Percentiles rank a stretch among this genome's conserved stretches.
These are phyloP conservation scores for Stenchaetothrips biformis DNA, from an alignment of 2,888 invertebrate genomes.

Conservation along the genomic window DNA sequence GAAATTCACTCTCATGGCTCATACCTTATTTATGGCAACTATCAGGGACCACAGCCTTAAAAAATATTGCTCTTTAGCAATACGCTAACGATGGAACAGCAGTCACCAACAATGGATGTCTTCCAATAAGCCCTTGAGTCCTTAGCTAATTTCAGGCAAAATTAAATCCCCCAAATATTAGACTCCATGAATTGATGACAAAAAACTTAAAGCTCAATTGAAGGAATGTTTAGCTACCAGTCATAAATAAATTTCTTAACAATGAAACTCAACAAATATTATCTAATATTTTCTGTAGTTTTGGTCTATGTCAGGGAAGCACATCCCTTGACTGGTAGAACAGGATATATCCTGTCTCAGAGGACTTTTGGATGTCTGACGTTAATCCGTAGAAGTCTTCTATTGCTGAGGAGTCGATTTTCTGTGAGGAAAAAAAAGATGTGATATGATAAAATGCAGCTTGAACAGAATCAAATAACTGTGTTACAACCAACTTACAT, in stretches of 20 bases:
- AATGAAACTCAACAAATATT: slow-evolving; percentile 6
- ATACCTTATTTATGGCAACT: not conserved
- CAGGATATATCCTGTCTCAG: slow-evolving; percentile 98
- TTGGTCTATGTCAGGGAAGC: slow-evolving; percentile 11
- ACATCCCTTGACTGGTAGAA: slow-evolving; percentile 93
- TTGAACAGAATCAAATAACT: slow-evolving; percentile 11
- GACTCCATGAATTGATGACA: not conserved
- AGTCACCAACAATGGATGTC: not conserved
- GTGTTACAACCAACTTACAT: slow-evolving; percentile 62
- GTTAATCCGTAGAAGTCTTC: slow-evolving; percentile 99
- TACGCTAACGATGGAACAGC: not conserved
- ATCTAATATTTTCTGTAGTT: not conserved
- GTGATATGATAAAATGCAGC: slow-evolving; percentile 27
- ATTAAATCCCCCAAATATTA: no score
- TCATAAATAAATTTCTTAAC: not conserved
- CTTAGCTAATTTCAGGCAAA: no score
- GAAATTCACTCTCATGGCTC: not conserved
- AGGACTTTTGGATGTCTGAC: slow-evolving; percentile 97
- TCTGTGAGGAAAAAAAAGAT: slow-evolving; percentile 57
- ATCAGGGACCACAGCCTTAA: not conserved
- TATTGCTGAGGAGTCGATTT: slow-evolving; percentile 97
- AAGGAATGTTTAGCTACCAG: slow-evolving; percentile 12
- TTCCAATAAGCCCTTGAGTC: not conserved
- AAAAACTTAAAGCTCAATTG: slow-evolving; percentile 10
- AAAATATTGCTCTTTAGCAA: not conserved